phyloP scores from a whole-genome alignment of 2,888 invertebrate genomes.

The Eretmocerus hayati region DNA sequence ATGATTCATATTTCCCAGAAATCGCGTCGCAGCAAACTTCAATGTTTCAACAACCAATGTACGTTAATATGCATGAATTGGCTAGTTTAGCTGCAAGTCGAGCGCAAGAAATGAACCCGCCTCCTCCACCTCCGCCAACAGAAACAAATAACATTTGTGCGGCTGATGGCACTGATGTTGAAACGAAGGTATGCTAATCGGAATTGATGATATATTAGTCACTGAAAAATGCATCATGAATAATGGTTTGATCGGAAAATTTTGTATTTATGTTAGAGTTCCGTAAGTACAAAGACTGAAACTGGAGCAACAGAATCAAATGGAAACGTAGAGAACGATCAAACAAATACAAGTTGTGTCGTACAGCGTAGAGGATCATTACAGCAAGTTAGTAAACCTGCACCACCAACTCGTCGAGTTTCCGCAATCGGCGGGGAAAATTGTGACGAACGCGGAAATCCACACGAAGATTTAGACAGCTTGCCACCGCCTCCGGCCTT shows the following conservation, averaged over 20 bases:
- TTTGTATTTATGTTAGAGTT: constrained; percentile 29
- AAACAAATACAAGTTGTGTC: constrained; percentile 20
- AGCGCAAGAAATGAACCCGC: constrained; percentile 58
- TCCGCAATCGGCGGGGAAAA: constrained; percentile 59
- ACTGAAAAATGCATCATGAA: not conserved
- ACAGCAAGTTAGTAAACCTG: constrained; percentile 61
- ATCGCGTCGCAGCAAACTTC: constrained; percentile 37
- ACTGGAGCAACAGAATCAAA: constrained; percentile 57
- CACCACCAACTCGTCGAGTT: constrained; percentile 70
- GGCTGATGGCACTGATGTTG: no score
- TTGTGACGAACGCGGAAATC: constrained; percentile 32
- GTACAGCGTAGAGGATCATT: constrained; percentile 56
- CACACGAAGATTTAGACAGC: constrained; percentile 49
- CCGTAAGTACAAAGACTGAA: constrained; percentile 38
- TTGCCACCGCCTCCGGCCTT: constrained; percentile 75
- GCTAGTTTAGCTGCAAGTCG: constrained; percentile 74
- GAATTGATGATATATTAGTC: no score
- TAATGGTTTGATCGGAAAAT: not conserved
- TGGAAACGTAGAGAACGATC: constrained; percentile 40
- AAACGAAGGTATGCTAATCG: no score
- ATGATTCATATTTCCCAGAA: constrained; percentile 11
- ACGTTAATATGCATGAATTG: constrained; percentile 88
- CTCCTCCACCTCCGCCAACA: constrained; percentile 47
- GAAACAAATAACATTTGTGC: no score
- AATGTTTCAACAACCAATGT: constrained; percentile 56